These are phyloP conservation scores for Passer montanus DNA, from an alignment of 2,113 vertebrate species.

Conservation along the genomic window DNA sequence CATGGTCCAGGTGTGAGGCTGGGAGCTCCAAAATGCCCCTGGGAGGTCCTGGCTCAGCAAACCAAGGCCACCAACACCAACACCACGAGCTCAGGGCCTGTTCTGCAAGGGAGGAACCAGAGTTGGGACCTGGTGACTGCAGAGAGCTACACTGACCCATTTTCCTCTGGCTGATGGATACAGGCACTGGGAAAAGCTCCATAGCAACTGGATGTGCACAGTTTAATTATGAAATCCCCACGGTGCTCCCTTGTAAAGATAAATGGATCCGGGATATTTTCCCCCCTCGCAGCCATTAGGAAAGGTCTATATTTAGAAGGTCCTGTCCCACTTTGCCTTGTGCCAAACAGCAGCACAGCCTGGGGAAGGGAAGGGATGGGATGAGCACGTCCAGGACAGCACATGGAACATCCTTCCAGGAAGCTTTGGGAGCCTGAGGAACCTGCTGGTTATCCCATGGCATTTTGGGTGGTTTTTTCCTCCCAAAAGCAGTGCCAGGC, in stretches of 20 bases:
- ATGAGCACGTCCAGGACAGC: background rate
- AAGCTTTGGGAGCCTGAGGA: background rate
- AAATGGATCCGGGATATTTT: constrained; percentile 3
- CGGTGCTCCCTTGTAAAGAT: background rate
- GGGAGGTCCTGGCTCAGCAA: background rate
- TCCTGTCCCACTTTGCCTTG: background rate
- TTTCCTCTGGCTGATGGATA: constrained; percentile 56
- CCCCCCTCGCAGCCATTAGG: background rate
- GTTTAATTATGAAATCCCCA: constrained; percentile 44
- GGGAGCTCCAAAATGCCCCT: background rate
- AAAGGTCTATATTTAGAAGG: constrained; percentile 45
- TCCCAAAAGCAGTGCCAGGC: background rate
- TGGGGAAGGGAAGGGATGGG: background rate
- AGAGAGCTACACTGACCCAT: constrained; percentile 52
- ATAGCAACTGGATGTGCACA: constrained; percentile 64
- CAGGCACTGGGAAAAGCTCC: constrained; percentile 8
- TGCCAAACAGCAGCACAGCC: background rate
- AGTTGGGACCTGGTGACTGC: background rate
- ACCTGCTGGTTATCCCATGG: fast-evolving
- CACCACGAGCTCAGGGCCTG: fast-evolving
- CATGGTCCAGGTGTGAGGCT: fast-evolving
- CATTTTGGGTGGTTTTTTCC: background rate
- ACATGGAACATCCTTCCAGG: background rate
- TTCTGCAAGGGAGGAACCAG: background rate
- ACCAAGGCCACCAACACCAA: background rate